These are phyloP conservation scores for Leptodirus hochenwartii DNA, from an alignment of 2,888 invertebrate species.

Conservation along the genomic window DNA sequence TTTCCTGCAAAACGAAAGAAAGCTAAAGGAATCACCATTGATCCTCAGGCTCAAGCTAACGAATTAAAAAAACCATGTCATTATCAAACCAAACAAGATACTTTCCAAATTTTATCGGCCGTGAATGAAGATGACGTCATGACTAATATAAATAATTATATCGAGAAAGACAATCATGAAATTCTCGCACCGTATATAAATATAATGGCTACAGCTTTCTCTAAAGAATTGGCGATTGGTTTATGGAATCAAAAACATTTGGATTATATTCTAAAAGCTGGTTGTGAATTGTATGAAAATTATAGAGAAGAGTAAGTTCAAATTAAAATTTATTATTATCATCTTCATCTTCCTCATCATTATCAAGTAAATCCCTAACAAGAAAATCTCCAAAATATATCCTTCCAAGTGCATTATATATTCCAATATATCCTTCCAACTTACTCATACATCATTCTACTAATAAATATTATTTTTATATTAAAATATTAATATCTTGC, in stretches of 20 bases:
- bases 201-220: slow-evolving; percentile 39
- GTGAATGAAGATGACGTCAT: slow-evolving; percentile 16
- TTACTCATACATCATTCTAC: no score
- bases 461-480: no score
- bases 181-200: slow-evolving; percentile 36
- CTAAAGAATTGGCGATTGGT: slow-evolving; percentile 35
- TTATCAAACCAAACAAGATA: slow-evolving; percentile 24
- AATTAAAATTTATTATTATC: no score
- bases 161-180: no score
- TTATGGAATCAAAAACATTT: slow-evolving; percentile 41
- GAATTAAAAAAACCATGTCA: slow-evolving; percentile 37
- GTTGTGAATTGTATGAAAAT: slow-evolving; percentile 25
- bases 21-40: slow-evolving; percentile 10
- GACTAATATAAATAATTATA: no score
- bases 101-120: slow-evolving; percentile 22
- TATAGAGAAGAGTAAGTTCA: no score
- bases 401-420: no score
- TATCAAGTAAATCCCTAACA: no score
- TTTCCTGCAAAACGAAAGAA: slow-evolving; percentile 11
- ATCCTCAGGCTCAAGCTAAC: slow-evolving; percentile 18
- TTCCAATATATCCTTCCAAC: no score
- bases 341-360: no score
- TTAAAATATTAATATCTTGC: no score
- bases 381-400: no score
- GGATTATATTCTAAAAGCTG: slow-evolving; percentile 35